Conservation (phyloP, 2,888 invertebrate species). For the Hanleya hanleyi region DNA sequence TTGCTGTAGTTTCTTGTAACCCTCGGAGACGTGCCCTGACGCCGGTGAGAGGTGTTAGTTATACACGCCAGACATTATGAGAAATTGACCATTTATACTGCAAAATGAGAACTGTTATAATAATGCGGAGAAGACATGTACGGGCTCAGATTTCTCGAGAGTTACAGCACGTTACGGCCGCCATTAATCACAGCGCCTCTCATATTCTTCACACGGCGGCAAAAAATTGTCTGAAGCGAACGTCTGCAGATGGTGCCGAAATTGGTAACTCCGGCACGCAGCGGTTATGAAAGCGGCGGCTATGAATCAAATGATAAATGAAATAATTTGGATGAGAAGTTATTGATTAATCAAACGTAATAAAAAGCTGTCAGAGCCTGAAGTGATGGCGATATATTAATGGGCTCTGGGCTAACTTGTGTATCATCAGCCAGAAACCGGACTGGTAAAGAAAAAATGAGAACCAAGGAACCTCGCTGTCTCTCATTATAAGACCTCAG, state of each 20-base stretch:
- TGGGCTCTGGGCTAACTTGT: neutral
- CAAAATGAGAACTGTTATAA: neutral
- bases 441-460: no score
- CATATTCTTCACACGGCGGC: neutral
- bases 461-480: no score
- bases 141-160: neutral
- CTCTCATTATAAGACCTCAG: neutral
- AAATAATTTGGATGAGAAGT: neutral
- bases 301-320: slow-evolving; percentile 7
- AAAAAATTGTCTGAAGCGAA: neutral
- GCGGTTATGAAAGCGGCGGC: neutral
- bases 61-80: neutral
- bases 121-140: neutral
- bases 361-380: neutral
- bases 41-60: neutral
- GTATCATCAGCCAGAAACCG: no score
- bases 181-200: neutral
- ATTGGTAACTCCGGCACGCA: neutral
- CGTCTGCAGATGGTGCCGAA: neutral
- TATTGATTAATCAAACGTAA: neutral
- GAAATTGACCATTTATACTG: slow-evolving; percentile 3
- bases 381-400: neutral
- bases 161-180: neutral
- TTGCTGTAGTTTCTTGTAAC: neutral
- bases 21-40: slow-evolving; percentile 3